These are phyloP conservation scores for Hermodice carunculata DNA, from an alignment of 2,888 invertebrate species.

Conservation along the genomic window DNA sequence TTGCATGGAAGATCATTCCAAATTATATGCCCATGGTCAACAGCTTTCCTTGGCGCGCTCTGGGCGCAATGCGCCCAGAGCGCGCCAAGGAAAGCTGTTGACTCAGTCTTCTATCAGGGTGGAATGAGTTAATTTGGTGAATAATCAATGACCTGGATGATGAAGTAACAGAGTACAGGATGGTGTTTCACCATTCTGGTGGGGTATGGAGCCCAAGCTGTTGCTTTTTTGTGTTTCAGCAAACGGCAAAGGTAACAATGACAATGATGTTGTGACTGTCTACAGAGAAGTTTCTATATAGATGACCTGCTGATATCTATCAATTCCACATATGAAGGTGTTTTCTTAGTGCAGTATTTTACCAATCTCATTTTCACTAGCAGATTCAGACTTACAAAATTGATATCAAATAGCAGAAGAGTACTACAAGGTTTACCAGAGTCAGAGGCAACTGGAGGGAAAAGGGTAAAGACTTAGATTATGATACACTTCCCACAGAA, in stretches of 20 bases:
- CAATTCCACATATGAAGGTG: not conserved
- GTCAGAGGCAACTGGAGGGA: not conserved
- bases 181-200: conserved; percentile 16
- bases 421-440: not conserved
- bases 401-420: not conserved
- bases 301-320: conserved; percentile 23
- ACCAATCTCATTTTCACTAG: not conserved
- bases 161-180: conserved; percentile 9
- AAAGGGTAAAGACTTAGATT: too few species aligned
- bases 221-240: conserved; percentile 11
- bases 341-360: not conserved
- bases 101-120: too few species aligned
- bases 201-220: conserved; percentile 12
- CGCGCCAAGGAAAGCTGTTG: too few species aligned
- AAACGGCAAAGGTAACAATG: not conserved
- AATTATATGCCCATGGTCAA: too few species aligned
- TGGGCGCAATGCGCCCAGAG: too few species aligned
- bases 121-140: too few species aligned
- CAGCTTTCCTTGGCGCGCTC: too few species aligned
- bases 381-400: conserved; percentile 18
- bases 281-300: conserved; percentile 14
- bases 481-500: not conserved
- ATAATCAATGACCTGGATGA: not conserved
- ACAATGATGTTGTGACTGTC: not conserved
- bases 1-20: too few species aligned